These are phyloP conservation scores for Ailuropoda melanoleuca DNA, from an alignment of 2,113 vertebrate genomes.

Conservation along the genomic window DNA sequence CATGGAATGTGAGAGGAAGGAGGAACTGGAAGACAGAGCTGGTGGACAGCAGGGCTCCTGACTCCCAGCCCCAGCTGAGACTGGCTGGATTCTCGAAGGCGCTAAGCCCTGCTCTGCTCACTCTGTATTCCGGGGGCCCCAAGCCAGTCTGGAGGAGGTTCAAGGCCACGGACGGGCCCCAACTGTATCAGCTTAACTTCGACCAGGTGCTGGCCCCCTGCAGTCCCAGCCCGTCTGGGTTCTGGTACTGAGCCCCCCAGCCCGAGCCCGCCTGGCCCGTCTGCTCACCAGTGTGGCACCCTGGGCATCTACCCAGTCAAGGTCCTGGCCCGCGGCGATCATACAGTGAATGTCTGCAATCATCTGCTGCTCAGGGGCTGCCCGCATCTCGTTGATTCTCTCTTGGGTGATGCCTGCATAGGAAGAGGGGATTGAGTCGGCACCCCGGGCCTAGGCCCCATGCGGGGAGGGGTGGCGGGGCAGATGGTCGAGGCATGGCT, in stretches of 20 bases:
- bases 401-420: slow-evolving; percentile 94
- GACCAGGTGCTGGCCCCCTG: neutral
- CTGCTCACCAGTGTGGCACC: slow-evolving; percentile 94
- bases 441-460: neutral
- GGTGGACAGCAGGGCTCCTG: neutral
- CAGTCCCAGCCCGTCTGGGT: neutral
- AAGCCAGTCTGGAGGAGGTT: neutral
- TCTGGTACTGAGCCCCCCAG: neutral
- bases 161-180: neutral
- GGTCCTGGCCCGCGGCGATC: slow-evolving; percentile 89
- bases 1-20: neutral
- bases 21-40: neutral
- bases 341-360: slow-evolving; percentile 93
- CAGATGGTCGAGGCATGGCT: neutral
- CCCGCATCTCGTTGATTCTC: slow-evolving; percentile 96
- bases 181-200: rapidly evolving
- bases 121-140: neutral
- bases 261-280: neutral
- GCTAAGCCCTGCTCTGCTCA: neutral
- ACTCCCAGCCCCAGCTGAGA: neutral
- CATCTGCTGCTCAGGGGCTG: slow-evolving; percentile 94
- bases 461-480: too few relatives aligned
- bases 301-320: slow-evolving; percentile 93
- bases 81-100: neutral
- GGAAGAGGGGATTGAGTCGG: neutral